Evolutionary conservation across 2,888 invertebrate species (phyloP).

Genomic region (Petrophora chlorosata): DNA sequence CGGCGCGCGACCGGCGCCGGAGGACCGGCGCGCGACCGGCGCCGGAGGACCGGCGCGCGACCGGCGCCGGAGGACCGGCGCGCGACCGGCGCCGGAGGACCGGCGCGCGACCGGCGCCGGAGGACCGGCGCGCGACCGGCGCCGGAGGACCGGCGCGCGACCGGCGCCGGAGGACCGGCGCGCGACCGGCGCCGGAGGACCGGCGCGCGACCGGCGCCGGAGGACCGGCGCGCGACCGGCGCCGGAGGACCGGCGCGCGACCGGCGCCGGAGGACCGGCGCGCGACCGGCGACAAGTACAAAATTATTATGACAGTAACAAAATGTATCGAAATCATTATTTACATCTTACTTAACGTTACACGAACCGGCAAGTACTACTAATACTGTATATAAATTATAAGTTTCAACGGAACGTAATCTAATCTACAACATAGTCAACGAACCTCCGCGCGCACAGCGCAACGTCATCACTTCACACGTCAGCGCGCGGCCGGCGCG

Average conservation of each 20-base stretch:
- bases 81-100: not conserved
- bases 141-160: not conserved
- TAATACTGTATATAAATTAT: constrained; percentile 80
- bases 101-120: not conserved
- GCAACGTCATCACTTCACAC: constrained; percentile 1
- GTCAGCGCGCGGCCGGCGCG: constrained; percentile 8
- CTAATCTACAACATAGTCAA: constrained; percentile 16
- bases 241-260: not conserved
- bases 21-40: not conserved
- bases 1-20: not conserved
- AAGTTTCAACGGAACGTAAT: constrained; percentile 42
- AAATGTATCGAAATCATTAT: constrained; percentile 49
- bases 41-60: not conserved
- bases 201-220: not conserved
- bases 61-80: not conserved
- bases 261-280: not conserved
- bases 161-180: not conserved
- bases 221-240: not conserved
- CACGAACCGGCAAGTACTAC: constrained; percentile 76
- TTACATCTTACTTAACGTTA: constrained; percentile 66
- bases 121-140: not conserved
- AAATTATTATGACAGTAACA: constrained; percentile 52
- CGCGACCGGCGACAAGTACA: constrained; percentile 19
- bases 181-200: not conserved
- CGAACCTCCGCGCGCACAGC: constrained; percentile 3